phyloP scores from a whole-genome alignment of 2,888 invertebrate genomes.

The Tribolium freemani region DNA sequence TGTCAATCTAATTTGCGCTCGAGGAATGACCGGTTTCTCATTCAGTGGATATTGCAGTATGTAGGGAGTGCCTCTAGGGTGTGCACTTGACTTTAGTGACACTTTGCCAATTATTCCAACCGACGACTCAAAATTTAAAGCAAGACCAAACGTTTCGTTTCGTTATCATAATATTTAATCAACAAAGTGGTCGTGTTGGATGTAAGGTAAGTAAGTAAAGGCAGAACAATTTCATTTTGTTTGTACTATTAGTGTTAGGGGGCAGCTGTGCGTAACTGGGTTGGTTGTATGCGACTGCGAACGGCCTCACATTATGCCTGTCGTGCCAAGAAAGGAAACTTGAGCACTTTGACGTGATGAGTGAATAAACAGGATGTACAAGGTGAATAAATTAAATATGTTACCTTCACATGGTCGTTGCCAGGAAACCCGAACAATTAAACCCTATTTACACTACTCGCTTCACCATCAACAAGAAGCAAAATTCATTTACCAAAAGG shows the following conservation, averaged over 20 bases:
- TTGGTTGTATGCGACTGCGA: not conserved
- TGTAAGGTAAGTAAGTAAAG: not conserved
- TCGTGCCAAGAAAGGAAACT: conserved; percentile 34
- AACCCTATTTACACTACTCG: not conserved
- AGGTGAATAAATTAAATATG: conserved; percentile 39
- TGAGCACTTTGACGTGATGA: conserved; percentile 40
- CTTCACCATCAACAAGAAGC: not conserved
- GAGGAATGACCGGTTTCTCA: not conserved
- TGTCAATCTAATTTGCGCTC: conserved; percentile 4
- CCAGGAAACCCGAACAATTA: conserved; percentile 23
- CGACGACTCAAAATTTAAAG: no score
- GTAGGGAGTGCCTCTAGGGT: conserved; percentile 20
- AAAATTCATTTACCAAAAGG: not conserved
- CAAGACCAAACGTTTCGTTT: not conserved
- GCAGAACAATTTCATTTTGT: not conserved
- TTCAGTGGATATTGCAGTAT: not conserved
- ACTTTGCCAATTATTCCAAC: conserved; percentile 7
- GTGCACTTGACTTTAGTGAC: conserved; percentile 23
- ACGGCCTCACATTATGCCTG: conserved; percentile 6
- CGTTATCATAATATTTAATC: not conserved
- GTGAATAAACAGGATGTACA: conserved; percentile 41
- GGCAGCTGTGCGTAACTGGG: conserved; percentile 26
- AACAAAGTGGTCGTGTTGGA: not conserved
- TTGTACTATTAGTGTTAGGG: not conserved
- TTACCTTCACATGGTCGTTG: conserved; percentile 38